phyloP scores from a whole-genome alignment of 2,888 invertebrate genomes.

The Eubasilissa splendida region DNA sequence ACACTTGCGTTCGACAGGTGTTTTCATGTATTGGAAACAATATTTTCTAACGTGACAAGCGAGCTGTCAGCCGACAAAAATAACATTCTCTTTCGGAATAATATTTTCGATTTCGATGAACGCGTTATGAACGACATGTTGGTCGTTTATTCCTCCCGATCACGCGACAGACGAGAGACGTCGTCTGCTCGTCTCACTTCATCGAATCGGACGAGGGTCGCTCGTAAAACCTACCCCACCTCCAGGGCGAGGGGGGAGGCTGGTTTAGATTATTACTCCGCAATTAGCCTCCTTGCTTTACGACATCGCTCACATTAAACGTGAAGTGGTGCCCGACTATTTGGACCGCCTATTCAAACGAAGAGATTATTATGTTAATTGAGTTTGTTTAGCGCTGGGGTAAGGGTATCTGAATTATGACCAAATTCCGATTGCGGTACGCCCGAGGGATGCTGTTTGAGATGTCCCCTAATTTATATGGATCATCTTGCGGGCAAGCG shows the following conservation, averaged over 20 bases:
- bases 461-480: constrained; percentile 41
- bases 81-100: constrained; percentile 11
- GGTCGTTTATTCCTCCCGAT: not conserved
- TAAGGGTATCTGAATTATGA: constrained; percentile 26
- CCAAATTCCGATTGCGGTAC: constrained; percentile 11
- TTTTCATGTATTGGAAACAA: not conserved
- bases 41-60: constrained; percentile 9
- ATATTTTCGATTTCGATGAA: not conserved
- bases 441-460: constrained; percentile 24
- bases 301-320: constrained; percentile 21
- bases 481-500: constrained; percentile 21
- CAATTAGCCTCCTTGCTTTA: constrained; percentile 52
- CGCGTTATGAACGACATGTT: too few species aligned
- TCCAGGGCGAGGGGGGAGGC: constrained; percentile 5
- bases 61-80: not conserved
- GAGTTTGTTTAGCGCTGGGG: constrained; percentile 49
- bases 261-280: constrained; percentile 49
- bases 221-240: constrained; percentile 11
- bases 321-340: constrained; percentile 23
- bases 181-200: not conserved
- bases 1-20: not conserved
- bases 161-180: not conserved
- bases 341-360: constrained; percentile 20
- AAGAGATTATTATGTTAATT: constrained; percentile 56
- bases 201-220: not conserved